Base-by-base conservation (phyloP, 2,113 vertebrate genomes). In the Clarias macrocephalus region DNA sequence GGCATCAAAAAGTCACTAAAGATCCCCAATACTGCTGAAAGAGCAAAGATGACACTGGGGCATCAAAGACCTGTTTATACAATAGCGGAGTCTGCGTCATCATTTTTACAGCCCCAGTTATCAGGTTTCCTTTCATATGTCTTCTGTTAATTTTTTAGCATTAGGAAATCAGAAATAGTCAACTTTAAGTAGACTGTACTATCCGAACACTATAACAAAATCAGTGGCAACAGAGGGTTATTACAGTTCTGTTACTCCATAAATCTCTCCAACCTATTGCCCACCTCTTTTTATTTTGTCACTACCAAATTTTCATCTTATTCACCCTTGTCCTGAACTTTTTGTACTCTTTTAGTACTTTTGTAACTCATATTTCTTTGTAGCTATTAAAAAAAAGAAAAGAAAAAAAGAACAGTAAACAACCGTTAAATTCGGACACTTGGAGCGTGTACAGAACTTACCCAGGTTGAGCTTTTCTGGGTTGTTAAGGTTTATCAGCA, bases 301-400 rank as follows among this genome's bases (percentile, higher is more conserved):
- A 94, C 94, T 91, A 94, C 94, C 94, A 93, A 91, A 94, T 94
- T 94, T 93, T 94, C 95, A 96, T 89, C 90, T 77, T 68, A 76
- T 83, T 80, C 90, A 90, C 90, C 85, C 52, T 94, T 95, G 94
- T 94, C 95, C 91, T 91, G 95, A 94, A 96, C 94, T 94, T 96
- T 97, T 97, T 98, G 95, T 97, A 97, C 96, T 95, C 96, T 97
- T 96, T 96, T 95, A 95, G 96, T 95, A 96, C 95, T 97, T 97
- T 97, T 96, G 96, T 97, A 96, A 96, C 95, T 96, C 95, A 94
- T 88, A 94, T 98, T 98, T 97, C 96, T 97, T 96, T 96, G 95
- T 97, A 97, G 95, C 95, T 96, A 95, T 96, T 93, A 95, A 92
- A 96, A 76, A 80, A 86, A 96, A 92, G 96, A 76, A 80, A 86